These are phyloP conservation scores for Glossosoma conforme DNA, from an alignment of 1,140 invertebrate species.

Conservation along the genomic window DNA sequence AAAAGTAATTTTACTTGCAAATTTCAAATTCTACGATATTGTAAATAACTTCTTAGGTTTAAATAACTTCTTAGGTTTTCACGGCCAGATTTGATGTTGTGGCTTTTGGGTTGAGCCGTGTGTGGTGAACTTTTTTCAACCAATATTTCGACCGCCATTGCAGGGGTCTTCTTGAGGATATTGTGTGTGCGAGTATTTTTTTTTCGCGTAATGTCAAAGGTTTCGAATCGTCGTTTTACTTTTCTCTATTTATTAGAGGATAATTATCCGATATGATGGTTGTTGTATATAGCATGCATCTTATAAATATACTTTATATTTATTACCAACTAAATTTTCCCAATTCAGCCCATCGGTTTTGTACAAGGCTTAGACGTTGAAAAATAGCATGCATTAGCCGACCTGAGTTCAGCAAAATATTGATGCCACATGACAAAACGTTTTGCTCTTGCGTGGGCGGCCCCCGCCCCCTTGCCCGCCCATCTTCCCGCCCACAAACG, in stretches of 20 bases:
- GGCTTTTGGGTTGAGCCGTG: no score
- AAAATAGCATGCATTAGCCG: constrained; percentile 30
- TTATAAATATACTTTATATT: no score
- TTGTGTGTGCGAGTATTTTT: no score
- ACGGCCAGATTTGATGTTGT: no score
- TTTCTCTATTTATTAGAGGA: neutral
- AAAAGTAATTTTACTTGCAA: no score
- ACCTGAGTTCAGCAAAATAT: constrained; percentile 32
- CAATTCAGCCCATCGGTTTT: constrained; percentile 1
- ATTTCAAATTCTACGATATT: no score
- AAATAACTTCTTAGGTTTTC: no score
- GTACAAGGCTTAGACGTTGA: constrained; percentile 27
- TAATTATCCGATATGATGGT: neutral
- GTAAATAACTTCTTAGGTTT: no score
- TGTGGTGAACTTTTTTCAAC: no score
- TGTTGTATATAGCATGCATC: neutral
- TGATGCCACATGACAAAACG: constrained; percentile 32
- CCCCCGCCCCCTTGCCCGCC: neutral
- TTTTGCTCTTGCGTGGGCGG: constrained; percentile 21
- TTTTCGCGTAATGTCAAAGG: neutral
- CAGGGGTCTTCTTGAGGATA: no score
- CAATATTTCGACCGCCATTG: no score
- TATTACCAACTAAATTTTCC: no score
- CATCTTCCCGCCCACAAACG: neutral
- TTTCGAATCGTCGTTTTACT: neutral